Evolutionary conservation across 2,113 vertebrate genomes (phyloP), one percentile per base, ranked within the genome.

Genomic region (Dermatemys mawii): DNA sequence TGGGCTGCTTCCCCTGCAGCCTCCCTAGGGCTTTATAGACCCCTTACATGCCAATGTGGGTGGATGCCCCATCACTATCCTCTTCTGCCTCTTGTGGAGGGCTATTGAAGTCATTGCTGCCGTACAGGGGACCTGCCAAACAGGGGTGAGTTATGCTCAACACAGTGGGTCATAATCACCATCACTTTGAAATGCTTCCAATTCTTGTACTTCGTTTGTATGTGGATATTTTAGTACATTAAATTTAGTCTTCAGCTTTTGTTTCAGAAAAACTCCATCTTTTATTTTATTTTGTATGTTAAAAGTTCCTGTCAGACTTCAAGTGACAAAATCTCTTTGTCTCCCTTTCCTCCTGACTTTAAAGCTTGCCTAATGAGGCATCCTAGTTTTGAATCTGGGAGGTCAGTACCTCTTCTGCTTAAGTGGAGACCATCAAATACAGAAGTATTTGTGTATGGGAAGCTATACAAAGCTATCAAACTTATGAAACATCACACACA

Each of bases 261-360:
- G 0, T n/a, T 93, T 90, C 44, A 73, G 9, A 87, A 86, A 60
- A 80, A 82, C 6, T 19, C 13, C 85, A 7, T 63, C 67, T 12
- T 85, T 50, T 94, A 9, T 3, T 87, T 80, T 70, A 55, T 87
- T 82, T 89, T 81, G 9, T 80, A 5, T 8, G 4, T 67, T 53
- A 67, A 11, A 91, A 75, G 4, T 55, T 82, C 22, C 54, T 94
- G 12, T 75, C n/a, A 26, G 17, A 41, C 46, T 51, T 91, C 90
- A 0, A 1, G 11, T 83, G 90, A 5, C 12, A 0, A 50, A 49
- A 81, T 73, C 51, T n/a, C 49, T 26, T 86, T 84, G 48, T 91
- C 51, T 86, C 0, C 92, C 9, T 83, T 2, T 93, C n/a, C 44
- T 92, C 4, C 67, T 2, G 41, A 9, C 17, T 80, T 9, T 5